Evolutionary conservation across 2,888 invertebrate genomes (phyloP).

Genomic region (Orthonevra nobilis): DNA sequence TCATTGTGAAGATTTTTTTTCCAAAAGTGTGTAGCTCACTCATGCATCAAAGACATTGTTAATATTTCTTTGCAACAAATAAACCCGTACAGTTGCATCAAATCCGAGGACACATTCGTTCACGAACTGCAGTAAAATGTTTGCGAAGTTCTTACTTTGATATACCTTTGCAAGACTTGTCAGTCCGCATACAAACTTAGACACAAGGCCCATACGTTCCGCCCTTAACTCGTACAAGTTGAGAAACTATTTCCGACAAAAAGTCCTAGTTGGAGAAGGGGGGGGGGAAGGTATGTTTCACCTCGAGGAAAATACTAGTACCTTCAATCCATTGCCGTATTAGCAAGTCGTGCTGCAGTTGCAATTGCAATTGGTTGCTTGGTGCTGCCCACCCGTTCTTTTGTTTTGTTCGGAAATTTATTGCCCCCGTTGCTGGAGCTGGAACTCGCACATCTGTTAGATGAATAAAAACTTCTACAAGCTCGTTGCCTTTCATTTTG

Average conservation of each 20-base stretch:
- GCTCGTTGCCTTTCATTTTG: slow-evolving; percentile 37
- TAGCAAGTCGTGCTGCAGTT: slow-evolving; percentile 1
- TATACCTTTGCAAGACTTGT: too few species aligned
- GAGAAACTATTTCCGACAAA: slow-evolving; percentile 20
- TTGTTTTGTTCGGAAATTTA: slow-evolving; percentile 54
- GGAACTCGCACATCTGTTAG: slow-evolving; percentile 31
- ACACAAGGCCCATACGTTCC: slow-evolving; percentile 9
- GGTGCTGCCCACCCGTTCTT: slow-evolving; percentile 1
- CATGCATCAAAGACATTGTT: too few species aligned
- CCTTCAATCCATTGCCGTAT: not conserved
- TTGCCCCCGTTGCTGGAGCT: slow-evolving; percentile 43
- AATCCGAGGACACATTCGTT: too few species aligned
- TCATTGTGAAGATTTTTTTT: too few species aligned
- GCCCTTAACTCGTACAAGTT: slow-evolving; percentile 3
- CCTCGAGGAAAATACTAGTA: not conserved
- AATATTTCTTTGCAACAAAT: too few species aligned
- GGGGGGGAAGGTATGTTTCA: too few species aligned
- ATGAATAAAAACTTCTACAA: slow-evolving; percentile 33
- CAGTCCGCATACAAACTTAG: slow-evolving; percentile 11
- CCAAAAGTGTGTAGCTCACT: too few species aligned
- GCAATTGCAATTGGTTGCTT: not conserved
- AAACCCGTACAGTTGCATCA: too few species aligned
- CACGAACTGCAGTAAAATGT: too few species aligned
- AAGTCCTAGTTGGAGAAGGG: too few species aligned
- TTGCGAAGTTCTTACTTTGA: too few species aligned